Percentiles rank a stretch among this genome's conserved stretches.
Evolutionary conservation across 2,113 vertebrate species (phyloP).

Genomic region (Pangasianodon hypophthalmus): DNA sequence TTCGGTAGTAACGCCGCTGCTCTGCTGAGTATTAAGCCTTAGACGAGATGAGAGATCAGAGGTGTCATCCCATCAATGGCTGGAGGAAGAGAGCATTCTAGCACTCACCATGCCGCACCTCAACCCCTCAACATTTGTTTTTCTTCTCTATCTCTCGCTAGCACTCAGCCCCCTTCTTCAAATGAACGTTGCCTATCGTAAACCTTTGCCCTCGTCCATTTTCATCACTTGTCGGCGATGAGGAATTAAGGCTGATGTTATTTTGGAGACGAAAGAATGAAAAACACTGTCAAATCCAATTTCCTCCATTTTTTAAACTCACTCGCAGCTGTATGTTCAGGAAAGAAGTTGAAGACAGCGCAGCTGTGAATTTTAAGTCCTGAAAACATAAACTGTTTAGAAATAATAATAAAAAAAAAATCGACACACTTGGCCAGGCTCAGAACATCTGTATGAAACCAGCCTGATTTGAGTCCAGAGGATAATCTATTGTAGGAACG

Average conservation of each 20-base stretch:
- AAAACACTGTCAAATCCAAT: conserved; percentile 63
- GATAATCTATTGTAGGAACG: conserved; percentile 36
- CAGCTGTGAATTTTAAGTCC: conserved; percentile 54
- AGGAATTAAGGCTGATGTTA: conserved; percentile 59
- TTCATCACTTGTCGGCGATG: conserved; percentile 54
- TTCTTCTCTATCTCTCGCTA: conserved; percentile 66
- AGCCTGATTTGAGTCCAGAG: conserved; percentile 44
- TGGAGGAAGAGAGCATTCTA: conserved; percentile 67
- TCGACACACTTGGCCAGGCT: conserved; percentile 35
- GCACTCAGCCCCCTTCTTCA: conserved; percentile 64
- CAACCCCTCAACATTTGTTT: conserved; percentile 69
- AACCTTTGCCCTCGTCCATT: conserved; percentile 51
- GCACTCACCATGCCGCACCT: conserved; percentile 59
- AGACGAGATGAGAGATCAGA: conserved; percentile 68
- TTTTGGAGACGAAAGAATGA: conserved; percentile 62
- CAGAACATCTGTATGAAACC: conserved; percentile 54
- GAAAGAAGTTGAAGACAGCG: conserved; percentile 42
- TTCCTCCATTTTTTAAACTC: conserved; percentile 49
- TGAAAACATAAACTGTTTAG: conserved; percentile 63
- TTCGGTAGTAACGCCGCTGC: conserved; percentile 34
- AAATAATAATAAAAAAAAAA: conserved; percentile 35
- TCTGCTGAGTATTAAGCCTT: conserved; percentile 68
- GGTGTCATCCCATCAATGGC: conserved; percentile 62
- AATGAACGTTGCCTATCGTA: conserved; percentile 67
- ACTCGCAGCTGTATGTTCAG: conserved; percentile 54